Evolutionary conservation across 2,888 invertebrate species (phyloP).

Genomic region (Catocala nupta): DNA sequence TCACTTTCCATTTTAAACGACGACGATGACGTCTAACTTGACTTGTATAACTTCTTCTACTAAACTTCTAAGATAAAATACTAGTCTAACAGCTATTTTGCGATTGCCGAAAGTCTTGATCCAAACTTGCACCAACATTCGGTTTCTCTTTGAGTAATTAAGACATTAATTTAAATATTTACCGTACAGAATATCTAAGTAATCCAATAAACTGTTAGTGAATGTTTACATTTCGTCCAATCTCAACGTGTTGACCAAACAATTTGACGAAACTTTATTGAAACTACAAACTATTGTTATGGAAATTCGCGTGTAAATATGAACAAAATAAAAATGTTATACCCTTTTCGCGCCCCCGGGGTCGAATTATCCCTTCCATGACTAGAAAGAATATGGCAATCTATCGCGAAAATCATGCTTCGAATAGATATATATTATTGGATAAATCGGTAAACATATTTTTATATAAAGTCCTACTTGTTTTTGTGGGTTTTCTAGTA

Average conservation of each 20-base stretch:
- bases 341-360: constrained; percentile 20
- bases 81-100: no score
- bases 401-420: constrained; percentile 18
- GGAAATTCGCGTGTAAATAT: constrained; percentile 40
- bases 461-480: not conserved
- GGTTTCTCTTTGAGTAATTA: constrained; percentile 68
- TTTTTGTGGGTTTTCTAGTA: no score
- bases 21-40: constrained; percentile 18
- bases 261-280: constrained; percentile 28
- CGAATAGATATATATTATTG: constrained; percentile 18
- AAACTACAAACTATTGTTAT: constrained; percentile 35
- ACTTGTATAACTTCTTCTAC: constrained; percentile 27
- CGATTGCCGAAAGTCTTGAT: no score
- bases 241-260: constrained; percentile 31
- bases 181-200: constrained; percentile 48
- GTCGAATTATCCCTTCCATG: constrained; percentile 22
- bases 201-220: constrained; percentile 52
- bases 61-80: constrained; percentile 5
- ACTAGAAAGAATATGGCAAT: constrained; percentile 27
- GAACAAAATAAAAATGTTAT: constrained; percentile 25
- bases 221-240: constrained; percentile 36
- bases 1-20: constrained; percentile 33
- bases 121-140: constrained; percentile 44
- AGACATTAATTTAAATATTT: constrained; percentile 46
- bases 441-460: constrained; percentile 1